Conservation (phyloP, 2,797 vertebrate genomes). For the Urocyon cinereoargenteus region DNA sequence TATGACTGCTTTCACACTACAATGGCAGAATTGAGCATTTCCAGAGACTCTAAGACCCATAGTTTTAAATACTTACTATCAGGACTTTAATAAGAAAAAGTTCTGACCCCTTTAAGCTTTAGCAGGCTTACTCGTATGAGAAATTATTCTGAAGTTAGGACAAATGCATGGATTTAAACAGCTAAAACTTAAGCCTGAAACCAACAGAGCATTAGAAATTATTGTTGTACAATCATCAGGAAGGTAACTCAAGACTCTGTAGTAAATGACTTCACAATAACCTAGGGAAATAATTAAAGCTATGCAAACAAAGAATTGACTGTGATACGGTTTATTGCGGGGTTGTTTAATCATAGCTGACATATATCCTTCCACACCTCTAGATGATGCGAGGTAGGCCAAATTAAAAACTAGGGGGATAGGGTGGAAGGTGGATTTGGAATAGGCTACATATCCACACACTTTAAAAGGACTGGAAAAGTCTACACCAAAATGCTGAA, state of each 20-base stretch:
- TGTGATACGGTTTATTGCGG: neutral
- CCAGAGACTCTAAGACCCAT: neutral
- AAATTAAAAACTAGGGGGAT: neutral
- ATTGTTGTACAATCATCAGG: neutral
- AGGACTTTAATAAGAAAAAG: constrained; percentile 49
- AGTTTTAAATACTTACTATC: constrained; percentile 33
- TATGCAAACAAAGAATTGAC: neutral
- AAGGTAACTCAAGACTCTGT: neutral
- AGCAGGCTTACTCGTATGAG: neutral
- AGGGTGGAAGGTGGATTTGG: neutral
- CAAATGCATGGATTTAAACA: neutral
- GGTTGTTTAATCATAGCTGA: neutral
- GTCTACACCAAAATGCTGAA: neutral
- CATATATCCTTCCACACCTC: neutral
- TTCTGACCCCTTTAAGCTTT: neutral
- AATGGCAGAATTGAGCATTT: neutral
- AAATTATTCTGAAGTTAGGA: neutral
- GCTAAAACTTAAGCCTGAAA: neutral
- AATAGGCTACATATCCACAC: neutral
- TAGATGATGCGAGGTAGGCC: neutral
- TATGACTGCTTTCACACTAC: neutral
- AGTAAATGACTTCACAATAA: constrained; percentile 15
- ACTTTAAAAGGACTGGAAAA: neutral
- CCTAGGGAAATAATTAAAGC: constrained; percentile 25
- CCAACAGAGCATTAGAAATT: neutral